Base-by-base conservation (phyloP, 2,797 vertebrate species). In the Sciurus carolinensis region DNA sequence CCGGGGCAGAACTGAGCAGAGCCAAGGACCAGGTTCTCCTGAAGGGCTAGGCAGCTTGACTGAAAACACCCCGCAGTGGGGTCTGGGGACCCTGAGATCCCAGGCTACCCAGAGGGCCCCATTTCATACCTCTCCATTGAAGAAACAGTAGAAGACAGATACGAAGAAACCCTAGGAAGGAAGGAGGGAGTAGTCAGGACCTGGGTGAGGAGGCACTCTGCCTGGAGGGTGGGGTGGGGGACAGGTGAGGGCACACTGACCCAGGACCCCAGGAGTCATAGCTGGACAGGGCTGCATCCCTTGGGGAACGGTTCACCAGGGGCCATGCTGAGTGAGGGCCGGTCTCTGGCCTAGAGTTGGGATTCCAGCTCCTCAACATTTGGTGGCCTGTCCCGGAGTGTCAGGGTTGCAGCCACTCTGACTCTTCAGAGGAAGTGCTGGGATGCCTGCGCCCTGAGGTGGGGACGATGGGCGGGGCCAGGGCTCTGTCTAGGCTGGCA, bases 61-160 rank as follows among this genome's bases (percentile, higher is more conserved):
- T 36, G 6, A 15, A 91, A 0, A 4, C 14, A 9, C 39, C 42
- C 7, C 57, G 10, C 72, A 24, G 30, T 2, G 9, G 85, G 30
- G 12, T 5, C 85, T 90, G 75, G 90, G 95, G 83, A 57, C 39
- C 15, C 4, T 0, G n/a, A 28, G 57, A 94, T 42, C 57, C 73
- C 39, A 39, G 39, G 39, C 69, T 18, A 10, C 50, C 95, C 72
- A 0, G 0, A 54, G 47, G 67, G 69, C 87, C 73, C 0, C 0
- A 71, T 5, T 36, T 99, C 99, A 98, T 98, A 99, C 99, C 99
- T 99, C 99, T 81, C 99, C 99, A 47, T 99, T 99, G 96, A 99
- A 98, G 98, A 99, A 99, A 98, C 99, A 99, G 98, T 99, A 99
- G 98, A 99, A 99, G 88, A 99, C 99, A 5, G 99, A 99, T 93